phyloP scores from a whole-genome alignment of 2,888 invertebrate genomes.

The Amphipoea oculea region DNA sequence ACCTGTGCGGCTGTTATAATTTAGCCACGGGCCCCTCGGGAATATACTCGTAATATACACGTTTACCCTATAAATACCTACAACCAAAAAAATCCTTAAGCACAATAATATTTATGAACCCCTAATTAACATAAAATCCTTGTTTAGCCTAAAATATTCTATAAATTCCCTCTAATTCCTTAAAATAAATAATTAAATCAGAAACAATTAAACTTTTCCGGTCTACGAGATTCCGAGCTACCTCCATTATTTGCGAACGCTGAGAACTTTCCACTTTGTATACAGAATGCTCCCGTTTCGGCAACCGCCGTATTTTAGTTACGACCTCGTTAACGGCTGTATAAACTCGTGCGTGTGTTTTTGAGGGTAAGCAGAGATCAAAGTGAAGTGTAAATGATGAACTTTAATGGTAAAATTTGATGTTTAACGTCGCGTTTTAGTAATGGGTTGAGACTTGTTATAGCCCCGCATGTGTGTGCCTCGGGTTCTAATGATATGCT shows the following conservation, averaged over 20 bases:
- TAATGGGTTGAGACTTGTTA: neutral
- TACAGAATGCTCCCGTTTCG: slow-evolving; percentile 28
- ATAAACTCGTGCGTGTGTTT: slow-evolving; percentile 19
- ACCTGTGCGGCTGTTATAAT: too few species aligned
- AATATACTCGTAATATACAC: neutral
- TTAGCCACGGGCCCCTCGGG: too few species aligned
- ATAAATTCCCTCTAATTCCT: neutral
- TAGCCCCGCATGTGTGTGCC: neutral
- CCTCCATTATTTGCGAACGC: slow-evolving; percentile 44
- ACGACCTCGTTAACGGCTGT: slow-evolving; percentile 41
- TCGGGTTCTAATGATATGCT: neutral
- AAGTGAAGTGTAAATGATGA: slow-evolving; percentile 23
- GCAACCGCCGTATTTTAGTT: slow-evolving; percentile 39
- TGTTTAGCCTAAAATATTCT: neutral
- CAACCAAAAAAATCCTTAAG: neutral
- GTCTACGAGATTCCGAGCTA: slow-evolving; percentile 1
- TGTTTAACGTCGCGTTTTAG: slow-evolving; percentile 7
- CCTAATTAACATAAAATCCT: neutral
- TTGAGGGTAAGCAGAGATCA: slow-evolving; percentile 31
- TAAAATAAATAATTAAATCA: slow-evolving; percentile 44
- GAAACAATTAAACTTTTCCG: slow-evolving; percentile 42
- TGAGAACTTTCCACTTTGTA: slow-evolving; percentile 44
- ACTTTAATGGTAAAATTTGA: slow-evolving; percentile 21
- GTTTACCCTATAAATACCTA: neutral
- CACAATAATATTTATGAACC: neutral